Evolutionary conservation across 64 coral and sea anemone genomes (phyloP).

Genomic region (Montipora capricornis): DNA sequence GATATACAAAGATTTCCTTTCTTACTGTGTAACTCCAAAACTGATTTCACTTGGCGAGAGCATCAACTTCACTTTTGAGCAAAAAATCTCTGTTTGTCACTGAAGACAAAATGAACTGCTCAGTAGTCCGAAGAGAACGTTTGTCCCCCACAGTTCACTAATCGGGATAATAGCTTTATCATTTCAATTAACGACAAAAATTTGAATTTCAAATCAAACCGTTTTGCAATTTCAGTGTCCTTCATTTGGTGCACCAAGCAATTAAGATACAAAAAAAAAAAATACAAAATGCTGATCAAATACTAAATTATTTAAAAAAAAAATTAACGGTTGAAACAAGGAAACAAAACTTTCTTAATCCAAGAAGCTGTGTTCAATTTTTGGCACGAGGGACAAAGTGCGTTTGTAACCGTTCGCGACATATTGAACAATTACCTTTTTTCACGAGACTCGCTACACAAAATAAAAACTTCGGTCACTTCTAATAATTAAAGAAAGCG

Average conservation of each 20-base stretch:
- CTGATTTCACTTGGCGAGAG: no score
- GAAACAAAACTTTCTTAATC: background rate
- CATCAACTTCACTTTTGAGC: background rate
- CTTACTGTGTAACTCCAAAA: no score
- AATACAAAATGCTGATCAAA: background rate
- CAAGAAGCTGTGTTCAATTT: background rate
- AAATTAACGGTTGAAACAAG: background rate
- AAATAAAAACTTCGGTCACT: background rate
- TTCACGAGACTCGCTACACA: background rate
- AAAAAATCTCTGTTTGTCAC: background rate
- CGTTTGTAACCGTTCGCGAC: background rate
- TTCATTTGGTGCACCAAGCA: background rate
- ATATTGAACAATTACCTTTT: background rate
- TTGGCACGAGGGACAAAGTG: background rate
- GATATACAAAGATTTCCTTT: no score
- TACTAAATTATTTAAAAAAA: background rate
- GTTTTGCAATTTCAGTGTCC: background rate
- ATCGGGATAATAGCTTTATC: background rate
- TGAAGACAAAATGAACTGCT: background rate
- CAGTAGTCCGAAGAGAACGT: background rate
- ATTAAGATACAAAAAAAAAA: background rate
- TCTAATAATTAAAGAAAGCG: background rate
- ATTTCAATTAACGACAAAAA: conserved; percentile 23
- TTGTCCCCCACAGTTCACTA: background rate
- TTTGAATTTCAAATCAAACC: conserved; percentile 47